Evolutionary conservation across 2,113 vertebrate species (phyloP), one percentile per base, ranked within the genome.

Genomic region (Glaucomys volans): DNA sequence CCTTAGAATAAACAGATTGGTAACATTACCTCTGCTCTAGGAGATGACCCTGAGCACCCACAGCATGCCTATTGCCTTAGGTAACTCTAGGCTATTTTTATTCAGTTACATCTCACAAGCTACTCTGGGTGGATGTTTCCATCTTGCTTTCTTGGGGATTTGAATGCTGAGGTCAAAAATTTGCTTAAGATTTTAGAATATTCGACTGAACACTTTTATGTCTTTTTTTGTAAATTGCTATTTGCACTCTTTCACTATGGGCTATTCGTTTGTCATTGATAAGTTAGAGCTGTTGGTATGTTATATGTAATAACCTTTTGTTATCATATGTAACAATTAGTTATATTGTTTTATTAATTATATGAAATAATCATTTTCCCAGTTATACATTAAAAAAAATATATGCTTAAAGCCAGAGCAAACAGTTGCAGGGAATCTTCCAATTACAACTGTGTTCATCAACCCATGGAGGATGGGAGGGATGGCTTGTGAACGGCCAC

Each of bases 31-130:
- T 2, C 16, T 0, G 52, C 64, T 79, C 11, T 32, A 50, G 42
- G 54, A 4, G 0, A 16, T 79, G 74, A 47, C 87, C 2, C 20
- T 5, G 0, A 18, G n/a, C 4, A 13, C 40, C 66, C n/a, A 47
- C 74, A 47, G 14, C 59, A 22, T 69, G 47, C n/a, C 44, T 77
- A 2, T 71, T 96, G 92, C 76, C 79, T 91, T 91, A 94, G 91
- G 74, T 88, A 90, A 91, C n/a, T 54, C 8, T 13, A n/a, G 87
- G 87, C 95, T 93, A 47, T 90, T 97, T 94, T 95, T 87, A 54
- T 90, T 87, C 94, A 92, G 11, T 95, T 96, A 95, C 83, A 90
- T 90, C 42, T 92, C 69, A 80, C 59, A 72, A 66, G 89, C 75
- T 71, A 79, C 75, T 87, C 69, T 81, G 80, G 84, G 50, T 17